These are phyloP conservation scores for Tenthredo mesomela DNA, from an alignment of 2,888 invertebrate species.

Conservation along the genomic window DNA sequence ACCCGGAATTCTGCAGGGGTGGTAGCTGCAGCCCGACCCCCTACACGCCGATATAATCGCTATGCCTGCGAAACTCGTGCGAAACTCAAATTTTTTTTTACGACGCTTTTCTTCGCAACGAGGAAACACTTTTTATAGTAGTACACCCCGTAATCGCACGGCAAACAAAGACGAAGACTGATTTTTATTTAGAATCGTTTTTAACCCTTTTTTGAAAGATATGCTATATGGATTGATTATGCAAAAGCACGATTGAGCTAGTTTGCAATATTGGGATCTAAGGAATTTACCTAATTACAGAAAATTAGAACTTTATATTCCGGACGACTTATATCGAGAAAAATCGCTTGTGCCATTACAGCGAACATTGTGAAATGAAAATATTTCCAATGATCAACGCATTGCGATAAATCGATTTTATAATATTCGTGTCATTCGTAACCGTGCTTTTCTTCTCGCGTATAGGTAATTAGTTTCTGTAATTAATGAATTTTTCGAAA, in stretches of 20 bases:
- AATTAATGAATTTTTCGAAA: background rate
- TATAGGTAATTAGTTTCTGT: no score
- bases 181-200: background rate
- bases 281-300: background rate
- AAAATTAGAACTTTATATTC: background rate
- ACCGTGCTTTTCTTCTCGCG: no score
- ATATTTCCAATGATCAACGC: no score
- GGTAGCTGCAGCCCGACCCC: slow-evolving; percentile 32
- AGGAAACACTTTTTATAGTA: background rate
- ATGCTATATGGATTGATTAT: no score
- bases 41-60: slow-evolving; percentile 19
- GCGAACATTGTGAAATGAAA: no score
- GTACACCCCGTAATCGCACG: background rate
- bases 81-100: background rate
- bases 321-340: background rate
- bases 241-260: background rate
- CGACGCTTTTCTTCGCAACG: background rate
- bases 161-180: background rate
- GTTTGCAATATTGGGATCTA: background rate
- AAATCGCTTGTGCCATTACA: background rate
- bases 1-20: slow-evolving; percentile 39
- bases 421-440: no score
- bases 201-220: background rate
- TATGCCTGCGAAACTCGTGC: background rate
- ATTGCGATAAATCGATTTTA: no score